Evolutionary conservation across 2,113 vertebrate species (phyloP).

Genomic region (Ptyas mucosa): DNA sequence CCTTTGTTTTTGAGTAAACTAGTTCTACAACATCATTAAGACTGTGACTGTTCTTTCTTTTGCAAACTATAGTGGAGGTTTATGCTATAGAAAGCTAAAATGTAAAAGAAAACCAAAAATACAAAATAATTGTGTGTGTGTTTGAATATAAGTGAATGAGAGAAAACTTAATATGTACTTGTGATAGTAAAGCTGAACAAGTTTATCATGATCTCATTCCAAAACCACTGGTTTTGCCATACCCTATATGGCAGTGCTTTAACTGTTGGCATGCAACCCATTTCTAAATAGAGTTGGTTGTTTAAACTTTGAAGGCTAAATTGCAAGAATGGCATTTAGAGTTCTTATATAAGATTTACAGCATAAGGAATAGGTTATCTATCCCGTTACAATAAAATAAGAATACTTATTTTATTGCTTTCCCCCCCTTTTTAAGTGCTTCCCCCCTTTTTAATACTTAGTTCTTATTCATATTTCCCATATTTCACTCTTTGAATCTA

Average conservation of each 20-base stretch:
- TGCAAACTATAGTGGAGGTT: neutral
- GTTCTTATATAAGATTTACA: conserved; percentile 20
- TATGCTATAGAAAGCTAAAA: neutral
- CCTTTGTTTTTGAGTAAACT: neutral
- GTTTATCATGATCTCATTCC: conserved; percentile 67
- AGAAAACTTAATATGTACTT: conserved; percentile 51
- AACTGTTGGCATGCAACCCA: conserved; percentile 60
- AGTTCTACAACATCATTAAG: neutral
- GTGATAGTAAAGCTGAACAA: conserved; percentile 38
- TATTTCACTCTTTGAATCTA: too few relatives aligned
- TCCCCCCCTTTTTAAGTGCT: too few relatives aligned
- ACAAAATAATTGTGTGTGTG: neutral
- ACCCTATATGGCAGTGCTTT: conserved; percentile 75
- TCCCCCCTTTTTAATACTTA: too few relatives aligned
- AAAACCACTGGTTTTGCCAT: conserved; percentile 56
- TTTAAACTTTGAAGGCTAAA: conserved; percentile 66
- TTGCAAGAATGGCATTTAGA: conserved; percentile 44
- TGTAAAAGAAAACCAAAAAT: neutral
- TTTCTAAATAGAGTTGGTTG: conserved; percentile 63
- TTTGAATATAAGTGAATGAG: conserved; percentile 11
- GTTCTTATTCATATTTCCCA: too few relatives aligned
- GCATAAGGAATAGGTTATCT: conserved; percentile 25
- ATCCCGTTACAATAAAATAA: neutral
- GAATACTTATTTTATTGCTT: neutral
- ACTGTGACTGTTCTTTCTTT: neutral